Base-by-base conservation (phyloP, 2,797 vertebrate species). In the Amniataba percoides region DNA sequence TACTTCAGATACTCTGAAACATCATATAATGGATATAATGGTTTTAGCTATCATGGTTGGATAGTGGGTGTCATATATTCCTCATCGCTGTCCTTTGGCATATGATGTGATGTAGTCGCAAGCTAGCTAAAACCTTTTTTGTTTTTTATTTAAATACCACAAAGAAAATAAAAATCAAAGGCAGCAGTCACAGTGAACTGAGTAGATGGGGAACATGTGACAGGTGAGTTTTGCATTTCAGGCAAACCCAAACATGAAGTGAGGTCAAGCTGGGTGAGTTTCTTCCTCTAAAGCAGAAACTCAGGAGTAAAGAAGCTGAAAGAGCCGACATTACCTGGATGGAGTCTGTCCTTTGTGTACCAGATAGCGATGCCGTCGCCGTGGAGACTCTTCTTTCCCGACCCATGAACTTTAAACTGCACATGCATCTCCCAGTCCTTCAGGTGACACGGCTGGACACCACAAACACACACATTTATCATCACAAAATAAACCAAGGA, bases 401-500 rank as follows among this genome's bases (percentile, higher is more conserved):
- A 88, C 1, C 98, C 98, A 0, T 99, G 98, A 73, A 99, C 91
- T 93, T 93, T 98, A 86, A 98, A 99, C 75, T 99, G 98, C 66
- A 99, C 96, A 0, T 99, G 98, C 89, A 99, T 96, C 88, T 99
- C 98, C 98, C 98, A 99, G 91, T 99, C 98, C 90, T 99, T 99
- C 81, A 99, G 94, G 90, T 97, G 96, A 89, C 97, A 98, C 10
- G 98, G 98, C 98, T 99, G 87, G 0, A 72, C 36, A 58, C 0
- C 78, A 75, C 66, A 11, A 84, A 45, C 15, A 71, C 2, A 34
- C 1, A 0, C 0, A 7, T 40, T 59, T 14, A 63, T 12, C 25
- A 55, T 21, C 16, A 25, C 9, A 10, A 31, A 36, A 43, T 12
- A 10, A 39, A n/a, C 4, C 43, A 21, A n/a, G 27, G 6, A 36